Evolutionary conservation across 2,113 vertebrate genomes (phyloP).

Genomic region (Apus apus): DNA sequence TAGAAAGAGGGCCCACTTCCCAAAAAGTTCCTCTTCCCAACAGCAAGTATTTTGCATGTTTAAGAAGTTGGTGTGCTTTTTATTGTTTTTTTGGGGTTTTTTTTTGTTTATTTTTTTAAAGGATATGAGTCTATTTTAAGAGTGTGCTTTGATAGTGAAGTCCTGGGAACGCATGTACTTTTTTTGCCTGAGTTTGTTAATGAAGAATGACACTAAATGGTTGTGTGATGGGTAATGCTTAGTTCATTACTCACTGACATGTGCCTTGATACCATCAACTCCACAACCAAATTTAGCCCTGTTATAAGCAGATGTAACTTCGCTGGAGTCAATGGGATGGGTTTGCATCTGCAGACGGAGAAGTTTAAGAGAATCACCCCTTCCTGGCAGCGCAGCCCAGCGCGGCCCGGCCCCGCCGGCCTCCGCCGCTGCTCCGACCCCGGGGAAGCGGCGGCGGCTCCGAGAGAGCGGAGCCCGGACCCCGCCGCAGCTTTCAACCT

Average conservation of each 20-base stretch:
- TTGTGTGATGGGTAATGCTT: slow-evolving; percentile 28
- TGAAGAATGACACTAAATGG: slow-evolving; percentile 22
- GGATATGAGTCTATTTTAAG: background rate
- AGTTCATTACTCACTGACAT: slow-evolving; percentile 63
- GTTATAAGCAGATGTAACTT: slow-evolving; percentile 41
- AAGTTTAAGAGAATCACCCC: slow-evolving; percentile 44
- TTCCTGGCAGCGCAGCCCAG: background rate
- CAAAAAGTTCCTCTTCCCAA: background rate
- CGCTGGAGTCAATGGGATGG: slow-evolving; percentile 37
- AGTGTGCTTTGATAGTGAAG: background rate
- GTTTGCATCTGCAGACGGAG: slow-evolving; percentile 56
- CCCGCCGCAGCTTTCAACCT: background rate
- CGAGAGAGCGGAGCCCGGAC: background rate
- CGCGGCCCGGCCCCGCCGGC: background rate
- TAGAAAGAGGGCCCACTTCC: background rate
- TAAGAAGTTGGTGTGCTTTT: background rate
- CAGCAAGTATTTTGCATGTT: background rate
- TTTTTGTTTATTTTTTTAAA: background rate
- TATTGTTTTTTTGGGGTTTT: too few species aligned
- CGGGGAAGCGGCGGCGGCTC: background rate
- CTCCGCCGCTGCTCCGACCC: background rate
- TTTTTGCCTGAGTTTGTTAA: background rate
- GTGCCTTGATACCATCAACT: slow-evolving; percentile 50
- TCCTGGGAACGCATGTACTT: background rate
- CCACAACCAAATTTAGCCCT: slow-evolving; percentile 66